phyloP scores from a whole-genome alignment of 2,888 invertebrate genomes.

The Diogma glabrata region DNA sequence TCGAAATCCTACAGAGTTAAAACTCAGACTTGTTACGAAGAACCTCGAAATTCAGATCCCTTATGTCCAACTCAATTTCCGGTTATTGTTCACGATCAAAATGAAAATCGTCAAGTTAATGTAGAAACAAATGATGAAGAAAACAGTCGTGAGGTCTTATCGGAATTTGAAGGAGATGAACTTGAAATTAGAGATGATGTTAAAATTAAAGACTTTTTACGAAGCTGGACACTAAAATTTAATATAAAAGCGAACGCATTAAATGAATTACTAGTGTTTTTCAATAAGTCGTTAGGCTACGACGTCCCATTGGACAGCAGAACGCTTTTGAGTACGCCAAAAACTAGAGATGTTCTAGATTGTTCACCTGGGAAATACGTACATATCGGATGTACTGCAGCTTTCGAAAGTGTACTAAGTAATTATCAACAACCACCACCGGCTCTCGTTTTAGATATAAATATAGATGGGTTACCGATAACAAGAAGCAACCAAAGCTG shows the following conservation, averaged over 20 bases:
- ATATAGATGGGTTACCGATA: too few relatives aligned
- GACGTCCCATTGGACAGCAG: background rate
- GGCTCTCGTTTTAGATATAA: background rate
- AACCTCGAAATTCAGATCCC: constrained; percentile 1
- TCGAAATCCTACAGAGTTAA: background rate
- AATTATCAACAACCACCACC: background rate
- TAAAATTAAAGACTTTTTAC: constrained; percentile 3
- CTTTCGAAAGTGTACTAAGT: background rate
- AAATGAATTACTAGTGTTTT: background rate
- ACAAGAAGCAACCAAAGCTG: too few relatives aligned
- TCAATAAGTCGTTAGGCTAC: background rate
- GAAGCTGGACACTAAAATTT: constrained; percentile 1
- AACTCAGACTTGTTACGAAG: constrained; percentile 4
- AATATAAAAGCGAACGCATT: background rate
- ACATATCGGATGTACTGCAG: background rate
- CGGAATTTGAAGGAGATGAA: constrained; percentile 3
- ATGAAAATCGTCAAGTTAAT: background rate
- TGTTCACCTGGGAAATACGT: constrained; percentile 1
- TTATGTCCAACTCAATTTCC: background rate
- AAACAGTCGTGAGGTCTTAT: background rate
- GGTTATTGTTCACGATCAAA: background rate
- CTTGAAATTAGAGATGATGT: constrained; percentile 3
- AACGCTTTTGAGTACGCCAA: background rate
- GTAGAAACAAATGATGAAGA: background rate
- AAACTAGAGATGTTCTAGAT: background rate